Evolutionary conservation across 1,140 invertebrate genomes (phyloP).

Genomic region (Diorhabda sublineata): DNA sequence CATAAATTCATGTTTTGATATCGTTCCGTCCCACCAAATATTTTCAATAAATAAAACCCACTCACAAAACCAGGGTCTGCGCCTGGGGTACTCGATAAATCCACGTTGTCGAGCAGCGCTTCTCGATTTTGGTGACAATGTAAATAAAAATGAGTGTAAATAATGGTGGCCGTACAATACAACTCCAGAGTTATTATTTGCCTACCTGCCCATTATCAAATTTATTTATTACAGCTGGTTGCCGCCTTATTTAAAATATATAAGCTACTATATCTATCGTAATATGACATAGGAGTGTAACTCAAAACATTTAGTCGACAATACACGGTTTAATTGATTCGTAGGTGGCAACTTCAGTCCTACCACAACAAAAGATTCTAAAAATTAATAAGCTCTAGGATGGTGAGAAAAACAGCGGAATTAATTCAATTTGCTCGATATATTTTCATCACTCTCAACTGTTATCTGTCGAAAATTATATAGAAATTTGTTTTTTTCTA

Average conservation of each 20-base stretch:
- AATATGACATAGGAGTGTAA: no score
- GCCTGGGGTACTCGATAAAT: slow-evolving; percentile 8
- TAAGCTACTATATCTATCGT: background rate
- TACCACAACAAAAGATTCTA: no score
- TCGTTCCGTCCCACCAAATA: slow-evolving; percentile 8
- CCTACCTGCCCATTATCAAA: slow-evolving; percentile 27
- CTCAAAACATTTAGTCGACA: no score
- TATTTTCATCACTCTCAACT: no score
- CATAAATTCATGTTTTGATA: background rate
- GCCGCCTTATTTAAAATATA: slow-evolving; percentile 7
- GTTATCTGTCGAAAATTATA: no score
- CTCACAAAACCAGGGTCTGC: background rate
- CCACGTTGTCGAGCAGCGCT: slow-evolving; percentile 5
- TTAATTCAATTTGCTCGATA: no score
- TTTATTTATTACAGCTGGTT: slow-evolving; percentile 13
- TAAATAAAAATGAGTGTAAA: slow-evolving; percentile 26
- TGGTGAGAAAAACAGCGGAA: no score
- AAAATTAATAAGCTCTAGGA: no score
- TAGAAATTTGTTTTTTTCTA: no score
- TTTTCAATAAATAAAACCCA: slow-evolving; percentile 19
- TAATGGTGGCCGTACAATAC: slow-evolving; percentile 24
- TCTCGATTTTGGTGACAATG: slow-evolving; percentile 22
- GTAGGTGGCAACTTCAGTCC: no score
- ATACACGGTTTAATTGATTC: no score
- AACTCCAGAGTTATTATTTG: slow-evolving; percentile 28